Conservation (phyloP, 2,888 invertebrate species). For the Loripinus fragilis region DNA sequence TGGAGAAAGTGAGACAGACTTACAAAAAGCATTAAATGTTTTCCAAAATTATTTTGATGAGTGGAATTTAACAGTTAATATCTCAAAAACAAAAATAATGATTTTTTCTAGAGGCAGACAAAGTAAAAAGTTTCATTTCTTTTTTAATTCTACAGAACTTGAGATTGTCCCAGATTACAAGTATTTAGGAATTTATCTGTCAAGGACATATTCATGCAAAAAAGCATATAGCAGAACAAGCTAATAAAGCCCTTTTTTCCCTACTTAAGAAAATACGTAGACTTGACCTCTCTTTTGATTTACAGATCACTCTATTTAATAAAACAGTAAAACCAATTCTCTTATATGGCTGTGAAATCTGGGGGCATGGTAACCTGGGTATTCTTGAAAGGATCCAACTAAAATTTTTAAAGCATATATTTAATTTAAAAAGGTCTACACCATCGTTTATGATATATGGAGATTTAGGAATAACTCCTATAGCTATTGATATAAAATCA, state of each 20-base stretch:
- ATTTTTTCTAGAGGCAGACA: background rate
- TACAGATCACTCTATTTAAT: background rate
- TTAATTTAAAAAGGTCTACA: too few species aligned
- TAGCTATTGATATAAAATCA: too few species aligned
- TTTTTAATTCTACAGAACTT: background rate
- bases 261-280: background rate
- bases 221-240: background rate
- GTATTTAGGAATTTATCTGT: background rate
- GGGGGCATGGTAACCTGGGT: background rate
- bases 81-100: background rate
- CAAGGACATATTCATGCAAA: background rate
- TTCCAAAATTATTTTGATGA: background rate
- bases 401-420: too few species aligned
- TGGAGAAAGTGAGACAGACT: background rate
- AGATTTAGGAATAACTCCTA: too few species aligned
- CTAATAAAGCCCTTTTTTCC: too few species aligned
- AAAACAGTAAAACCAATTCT: conserved; percentile 3
- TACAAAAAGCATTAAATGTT: background rate
- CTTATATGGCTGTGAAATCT: background rate
- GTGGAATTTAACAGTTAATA: background rate
- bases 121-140: background rate
- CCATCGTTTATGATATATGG: too few species aligned
- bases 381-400: too few species aligned
- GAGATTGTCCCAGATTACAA: background rate
- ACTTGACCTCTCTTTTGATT: background rate